Percentiles rank a stretch among this genome's conserved stretches.
phyloP scores from a whole-genome alignment of 2,888 invertebrate species.

The Dynastes grantii region DNA sequence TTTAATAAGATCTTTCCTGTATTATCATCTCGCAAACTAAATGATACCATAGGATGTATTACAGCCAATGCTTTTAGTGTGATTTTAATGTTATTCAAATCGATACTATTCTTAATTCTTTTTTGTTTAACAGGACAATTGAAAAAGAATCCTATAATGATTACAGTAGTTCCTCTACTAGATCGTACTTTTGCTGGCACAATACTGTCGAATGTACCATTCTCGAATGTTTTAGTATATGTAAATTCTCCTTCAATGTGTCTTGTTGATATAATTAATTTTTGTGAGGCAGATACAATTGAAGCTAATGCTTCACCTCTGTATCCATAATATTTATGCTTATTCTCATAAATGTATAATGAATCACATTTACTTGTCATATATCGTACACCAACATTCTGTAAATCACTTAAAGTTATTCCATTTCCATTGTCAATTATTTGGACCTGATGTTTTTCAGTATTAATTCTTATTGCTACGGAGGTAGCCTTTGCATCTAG shows the following conservation, averaged over 20 bases:
- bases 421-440: conserved; percentile 86
- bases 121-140: conserved; percentile 77
- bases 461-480: conserved; percentile 80
- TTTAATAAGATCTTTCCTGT: conserved; percentile 75
- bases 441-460: conserved; percentile 77
- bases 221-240: conserved; percentile 72
- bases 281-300: conserved; percentile 74
- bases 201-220: conserved; percentile 60
- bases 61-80: conserved; percentile 78
- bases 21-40: conserved; percentile 80
- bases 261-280: conserved; percentile 76
- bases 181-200: conserved; percentile 71
- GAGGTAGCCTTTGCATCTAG: conserved; percentile 81
- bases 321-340: conserved; percentile 77
- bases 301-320: conserved; percentile 80
- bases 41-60: conserved; percentile 77
- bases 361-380: conserved; percentile 78
- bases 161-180: conserved; percentile 82
- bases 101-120: conserved; percentile 71
- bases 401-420: conserved; percentile 74
- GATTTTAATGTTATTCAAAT: conserved; percentile 75
- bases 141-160: conserved; percentile 78
- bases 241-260: conserved; percentile 71
- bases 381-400: conserved; percentile 75
- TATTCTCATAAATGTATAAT: conserved; percentile 72